Evolutionary conservation across 2,888 invertebrate species (phyloP).

Genomic region (Himalopsyche anomala): DNA sequence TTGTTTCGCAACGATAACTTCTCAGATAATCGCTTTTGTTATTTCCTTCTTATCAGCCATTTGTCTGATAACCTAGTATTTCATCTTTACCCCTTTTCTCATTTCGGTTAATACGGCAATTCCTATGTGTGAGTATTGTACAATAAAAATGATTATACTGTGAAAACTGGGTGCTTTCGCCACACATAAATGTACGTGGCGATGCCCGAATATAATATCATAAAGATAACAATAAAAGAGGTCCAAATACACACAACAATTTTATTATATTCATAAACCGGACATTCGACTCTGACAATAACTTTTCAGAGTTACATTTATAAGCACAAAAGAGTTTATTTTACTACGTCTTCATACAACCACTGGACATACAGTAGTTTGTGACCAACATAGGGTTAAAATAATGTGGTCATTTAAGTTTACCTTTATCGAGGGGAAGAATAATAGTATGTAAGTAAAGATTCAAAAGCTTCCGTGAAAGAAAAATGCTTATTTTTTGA

Average conservation of each 20-base stretch:
- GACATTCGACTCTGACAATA: constrained; percentile 46
- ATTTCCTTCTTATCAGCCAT: constrained; percentile 32
- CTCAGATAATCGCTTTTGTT: constrained; percentile 38
- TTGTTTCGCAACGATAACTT: constrained; percentile 35
- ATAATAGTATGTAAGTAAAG: neutral
- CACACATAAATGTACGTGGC: constrained; percentile 29
- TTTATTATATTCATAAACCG: constrained; percentile 64
- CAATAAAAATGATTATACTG: constrained; percentile 28
- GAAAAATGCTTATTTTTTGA: too few relatives aligned
- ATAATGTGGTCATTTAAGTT: constrained; percentile 3
- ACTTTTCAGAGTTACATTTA: constrained; percentile 20
- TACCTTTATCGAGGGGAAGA: neutral
- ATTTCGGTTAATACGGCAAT: constrained; percentile 9
- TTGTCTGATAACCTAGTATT: constrained; percentile 40
- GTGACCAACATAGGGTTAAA: neutral
- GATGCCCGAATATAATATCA: constrained; percentile 27
- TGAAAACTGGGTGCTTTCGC: constrained; percentile 30
- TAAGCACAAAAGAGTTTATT: constrained; percentile 11
- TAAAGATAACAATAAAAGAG: constrained; percentile 60
- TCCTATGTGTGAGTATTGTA: constrained; percentile 35
- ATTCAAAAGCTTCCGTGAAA: too few relatives aligned
- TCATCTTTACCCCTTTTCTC: constrained; percentile 38
- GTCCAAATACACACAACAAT: constrained; percentile 55
- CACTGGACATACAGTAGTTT: neutral
- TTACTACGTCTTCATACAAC: neutral